These are phyloP conservation scores for Coendou prehensilis DNA, from an alignment of 2,797 vertebrate species.

Conservation along the genomic window DNA sequence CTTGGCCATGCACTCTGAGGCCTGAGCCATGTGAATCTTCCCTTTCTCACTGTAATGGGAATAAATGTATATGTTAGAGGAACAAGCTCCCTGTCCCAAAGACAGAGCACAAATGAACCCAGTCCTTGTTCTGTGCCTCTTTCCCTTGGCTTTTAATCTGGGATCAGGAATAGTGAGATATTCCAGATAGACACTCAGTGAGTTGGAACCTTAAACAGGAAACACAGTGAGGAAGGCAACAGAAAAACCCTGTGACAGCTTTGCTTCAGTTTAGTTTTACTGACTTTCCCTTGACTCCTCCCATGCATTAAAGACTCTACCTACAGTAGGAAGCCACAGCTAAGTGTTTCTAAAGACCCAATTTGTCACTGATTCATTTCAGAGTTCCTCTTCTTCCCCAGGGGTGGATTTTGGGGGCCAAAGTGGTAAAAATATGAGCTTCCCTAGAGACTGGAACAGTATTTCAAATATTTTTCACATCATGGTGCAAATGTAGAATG, in stretches of 20 bases:
- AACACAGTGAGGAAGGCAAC: not conserved
- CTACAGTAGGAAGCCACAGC: not conserved
- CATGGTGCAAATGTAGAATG: not conserved
- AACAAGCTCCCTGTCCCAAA: not conserved
- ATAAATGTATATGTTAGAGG: not conserved
- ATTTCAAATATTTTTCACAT: constrained; percentile 10
- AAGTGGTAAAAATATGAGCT: not conserved
- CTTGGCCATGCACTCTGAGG: not conserved
- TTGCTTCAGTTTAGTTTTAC: not conserved
- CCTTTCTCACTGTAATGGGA: not conserved
- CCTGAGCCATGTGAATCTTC: not conserved
- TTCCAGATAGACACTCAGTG: not conserved
- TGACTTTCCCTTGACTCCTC: not conserved
- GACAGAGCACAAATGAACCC: not conserved
- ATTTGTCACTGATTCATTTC: constrained; percentile 6
- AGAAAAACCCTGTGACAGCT: not conserved
- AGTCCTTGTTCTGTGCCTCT: not conserved
- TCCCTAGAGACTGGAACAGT: not conserved
- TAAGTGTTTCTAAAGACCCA: not conserved
- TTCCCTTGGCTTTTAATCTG: not conserved
- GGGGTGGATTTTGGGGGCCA: not conserved
- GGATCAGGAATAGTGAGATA: not conserved
- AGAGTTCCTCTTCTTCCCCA: constrained; percentile 37
- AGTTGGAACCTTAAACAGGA: not conserved
- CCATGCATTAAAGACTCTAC: not conserved